Evolutionary conservation across 2,113 vertebrate species (phyloP).

Genomic region (Stegostoma tigrinum): DNA sequence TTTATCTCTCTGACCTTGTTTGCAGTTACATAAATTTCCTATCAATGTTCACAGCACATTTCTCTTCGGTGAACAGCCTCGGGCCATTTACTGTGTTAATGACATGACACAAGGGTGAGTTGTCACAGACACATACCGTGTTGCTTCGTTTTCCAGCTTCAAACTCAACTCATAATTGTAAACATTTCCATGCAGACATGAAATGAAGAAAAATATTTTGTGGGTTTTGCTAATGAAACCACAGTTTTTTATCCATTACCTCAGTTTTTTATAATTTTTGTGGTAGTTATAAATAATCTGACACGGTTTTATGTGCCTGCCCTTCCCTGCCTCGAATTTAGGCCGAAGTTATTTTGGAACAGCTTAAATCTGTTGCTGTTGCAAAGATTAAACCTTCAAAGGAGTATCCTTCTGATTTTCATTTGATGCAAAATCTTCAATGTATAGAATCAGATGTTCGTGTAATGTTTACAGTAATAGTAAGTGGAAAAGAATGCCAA

Average conservation of each 20-base stretch:
- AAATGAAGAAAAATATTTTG: not conserved
- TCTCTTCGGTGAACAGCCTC: not conserved
- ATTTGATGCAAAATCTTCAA: not conserved
- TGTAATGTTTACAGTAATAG: not conserved
- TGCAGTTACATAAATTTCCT: not conserved
- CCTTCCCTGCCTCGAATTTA: not conserved
- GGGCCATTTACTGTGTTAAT: constrained; percentile 1
- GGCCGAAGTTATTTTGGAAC: not conserved
- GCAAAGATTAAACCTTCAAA: not conserved
- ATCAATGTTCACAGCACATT: not conserved
- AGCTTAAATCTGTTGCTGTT: not conserved
- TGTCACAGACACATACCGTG: not conserved
- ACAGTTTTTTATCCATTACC: not conserved
- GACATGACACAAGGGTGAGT: not conserved
- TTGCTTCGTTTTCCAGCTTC: not conserved
- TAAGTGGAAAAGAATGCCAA: not conserved
- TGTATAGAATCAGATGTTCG: not conserved
- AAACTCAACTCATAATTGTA: not conserved
- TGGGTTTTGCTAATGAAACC: not conserved
- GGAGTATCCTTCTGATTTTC: not conserved
- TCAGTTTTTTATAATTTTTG: not conserved
- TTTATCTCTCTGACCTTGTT: not conserved
- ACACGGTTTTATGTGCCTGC: not conserved
- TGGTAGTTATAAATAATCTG: not conserved
- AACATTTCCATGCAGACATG: not conserved